A percentile compares a stretch with the other conserved stretches of the same genome.
Evolutionary conservation across 2,888 invertebrate species (phyloP).

Genomic region (Oxystoma pomonae): DNA sequence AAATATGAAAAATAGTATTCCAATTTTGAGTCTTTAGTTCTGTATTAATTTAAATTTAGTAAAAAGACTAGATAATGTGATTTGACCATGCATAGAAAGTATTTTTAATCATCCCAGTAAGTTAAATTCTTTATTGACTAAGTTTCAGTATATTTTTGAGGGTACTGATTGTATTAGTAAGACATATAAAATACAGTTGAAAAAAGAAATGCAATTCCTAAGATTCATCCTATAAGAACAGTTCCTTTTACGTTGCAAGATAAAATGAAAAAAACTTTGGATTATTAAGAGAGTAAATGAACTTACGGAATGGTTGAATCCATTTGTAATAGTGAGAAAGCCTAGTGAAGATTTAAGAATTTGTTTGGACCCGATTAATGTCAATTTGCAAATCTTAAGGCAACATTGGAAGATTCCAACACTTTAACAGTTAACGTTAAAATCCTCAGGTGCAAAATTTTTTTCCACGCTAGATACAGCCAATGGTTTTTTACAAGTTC

Average conservation of each 20-base stretch:
- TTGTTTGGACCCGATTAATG: constrained; percentile 25
- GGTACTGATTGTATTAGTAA: constrained; percentile 25
- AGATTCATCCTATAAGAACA: constrained; percentile 22
- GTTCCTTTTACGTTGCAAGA: constrained; percentile 23
- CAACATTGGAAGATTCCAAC: constrained; percentile 18
- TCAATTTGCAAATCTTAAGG: constrained; percentile 23
- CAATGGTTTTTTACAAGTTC: constrained; percentile 16
- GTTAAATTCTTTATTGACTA: constrained; percentile 6
- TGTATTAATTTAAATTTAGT: background rate
- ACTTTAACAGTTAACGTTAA: constrained; percentile 20
- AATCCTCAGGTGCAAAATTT: constrained; percentile 17
- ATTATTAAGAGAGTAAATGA: constrained; percentile 16
- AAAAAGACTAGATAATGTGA: background rate
- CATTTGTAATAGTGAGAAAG: constrained; percentile 27
- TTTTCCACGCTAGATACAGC: constrained; percentile 19
- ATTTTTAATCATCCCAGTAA: too few species aligned
- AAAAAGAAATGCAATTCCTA: constrained; percentile 13
- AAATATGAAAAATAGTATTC: background rate
- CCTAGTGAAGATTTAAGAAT: constrained; percentile 21
- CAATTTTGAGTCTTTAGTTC: background rate
- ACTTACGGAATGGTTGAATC: constrained; percentile 26
- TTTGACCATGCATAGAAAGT: background rate
- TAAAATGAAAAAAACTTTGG: constrained; percentile 18
- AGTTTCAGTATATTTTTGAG: constrained; percentile 25
- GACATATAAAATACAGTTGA: constrained; percentile 20